Percentiles rank a stretch among this genome's conserved stretches.
phyloP scores from a whole-genome alignment of 1,140 invertebrate genomes.

The Zeugodacus cucurbitae region DNA sequence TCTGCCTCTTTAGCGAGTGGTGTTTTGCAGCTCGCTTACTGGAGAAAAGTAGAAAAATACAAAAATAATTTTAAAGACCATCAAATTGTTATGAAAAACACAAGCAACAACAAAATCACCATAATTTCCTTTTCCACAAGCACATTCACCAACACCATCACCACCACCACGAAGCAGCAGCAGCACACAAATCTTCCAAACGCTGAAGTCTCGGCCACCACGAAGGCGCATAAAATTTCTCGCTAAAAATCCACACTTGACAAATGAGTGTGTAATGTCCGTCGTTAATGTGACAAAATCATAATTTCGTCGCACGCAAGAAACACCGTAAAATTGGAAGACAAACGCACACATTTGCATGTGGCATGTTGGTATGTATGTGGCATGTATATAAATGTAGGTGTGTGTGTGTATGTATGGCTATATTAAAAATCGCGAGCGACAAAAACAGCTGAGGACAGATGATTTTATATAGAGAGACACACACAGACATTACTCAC shows the following conservation, averaged over 20 bases:
- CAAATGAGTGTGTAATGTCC: slow-evolving; percentile 8
- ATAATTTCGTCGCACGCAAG: slow-evolving; percentile 5
- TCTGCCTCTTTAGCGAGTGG: no score
- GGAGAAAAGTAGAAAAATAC: no score
- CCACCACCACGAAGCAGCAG: neutral
- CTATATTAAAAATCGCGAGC: slow-evolving; percentile 31
- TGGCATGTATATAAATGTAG: no score
- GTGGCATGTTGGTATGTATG: neutral
- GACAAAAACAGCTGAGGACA: slow-evolving; percentile 27
- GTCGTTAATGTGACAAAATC: slow-evolving; percentile 30
- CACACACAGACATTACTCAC: neutral
- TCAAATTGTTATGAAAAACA: neutral
- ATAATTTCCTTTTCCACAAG: neutral
- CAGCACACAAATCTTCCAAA: neutral
- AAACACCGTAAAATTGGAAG: neutral
- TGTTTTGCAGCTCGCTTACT: no score
- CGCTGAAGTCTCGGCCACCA: neutral
- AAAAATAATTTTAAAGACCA: no score
- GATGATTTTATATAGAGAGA: slow-evolving; percentile 36
- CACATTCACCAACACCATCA: neutral
- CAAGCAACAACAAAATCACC: no score
- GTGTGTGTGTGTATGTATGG: neutral
- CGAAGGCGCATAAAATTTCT: slow-evolving; percentile 18
- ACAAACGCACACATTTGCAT: neutral
- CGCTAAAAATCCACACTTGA: slow-evolving; percentile 20